Base-by-base conservation (phyloP, 1,140 invertebrate species). In the Bombus sibiricus region DNA sequence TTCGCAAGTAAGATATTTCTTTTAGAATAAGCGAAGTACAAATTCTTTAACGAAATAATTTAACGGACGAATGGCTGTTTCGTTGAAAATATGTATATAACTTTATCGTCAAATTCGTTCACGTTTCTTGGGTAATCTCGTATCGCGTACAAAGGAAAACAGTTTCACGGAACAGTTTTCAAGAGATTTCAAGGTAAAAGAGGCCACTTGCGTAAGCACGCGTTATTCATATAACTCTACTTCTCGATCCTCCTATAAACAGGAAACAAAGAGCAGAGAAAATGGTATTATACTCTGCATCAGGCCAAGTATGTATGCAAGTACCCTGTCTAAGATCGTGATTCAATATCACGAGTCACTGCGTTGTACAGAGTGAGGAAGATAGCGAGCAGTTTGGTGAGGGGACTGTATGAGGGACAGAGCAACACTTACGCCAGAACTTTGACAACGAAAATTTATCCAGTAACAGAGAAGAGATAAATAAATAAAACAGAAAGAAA, bases 151-250 rank as follows among this genome's bases (percentile, higher is more conserved):
- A 34, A 68, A 37, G 13, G 28, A 12, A 15, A 22, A 69, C 28
- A 22, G 18, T 13, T 34, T 53, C 64, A 3, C 77, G 32, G 32
- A 68, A 18, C n/a, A 34, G 12, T 79, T 68, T 68, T 43, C 57
- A 81, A 15, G 15, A n/a, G 34, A 81, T 71, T 72, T 34, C 34
- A 28, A 41, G 32, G n/a, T 3, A 47, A 82, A 82, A 64, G 32
- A 32, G 72, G 28, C n/a, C 41, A 18, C n/a, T 34, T 62, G 53
- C 34, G 37, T n/a, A 34, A 43, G 53, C 28, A 71, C 47, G 47
- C 66, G 37, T 64, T 72, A 66, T 83, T 75, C 81, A 57, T 34
- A 28, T 76, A 83, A 8, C 37, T 18, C 62, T 53, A 8, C n/a
- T 43, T 74, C n/a, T 34, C 39, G 69, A 82, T 74, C 34, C 34